These are phyloP conservation scores for Nomia melanderi DNA, from an alignment of 1,140 invertebrate genomes.

Conservation along the genomic window DNA sequence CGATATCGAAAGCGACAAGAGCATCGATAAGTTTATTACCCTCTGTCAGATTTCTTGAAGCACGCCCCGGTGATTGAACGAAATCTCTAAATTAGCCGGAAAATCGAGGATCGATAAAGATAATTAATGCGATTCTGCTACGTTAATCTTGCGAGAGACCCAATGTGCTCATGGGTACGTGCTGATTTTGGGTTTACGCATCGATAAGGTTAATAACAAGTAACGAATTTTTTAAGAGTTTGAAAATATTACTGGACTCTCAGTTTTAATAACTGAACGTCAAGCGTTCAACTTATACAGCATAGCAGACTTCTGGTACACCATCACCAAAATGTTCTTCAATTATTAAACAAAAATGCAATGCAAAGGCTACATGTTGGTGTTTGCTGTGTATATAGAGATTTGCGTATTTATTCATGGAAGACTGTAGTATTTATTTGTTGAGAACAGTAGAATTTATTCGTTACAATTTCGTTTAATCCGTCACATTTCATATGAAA, in stretches of 20 bases:
- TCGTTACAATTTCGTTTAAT: no score
- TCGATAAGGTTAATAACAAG: not conserved
- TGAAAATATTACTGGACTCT: not conserved
- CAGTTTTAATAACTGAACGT: constrained; percentile 1
- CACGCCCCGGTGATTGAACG: constrained; percentile 32
- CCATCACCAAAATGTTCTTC: no score
- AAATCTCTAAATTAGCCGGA: constrained; percentile 33
- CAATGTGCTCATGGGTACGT: not conserved
- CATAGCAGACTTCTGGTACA: no score
- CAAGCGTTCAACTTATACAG: no score
- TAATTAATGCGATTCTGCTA: constrained; percentile 11
- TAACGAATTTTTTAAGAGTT: not conserved
- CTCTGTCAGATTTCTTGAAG: constrained; percentile 38
- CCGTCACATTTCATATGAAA: no score
- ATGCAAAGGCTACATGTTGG: no score
- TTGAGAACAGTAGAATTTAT: no score
- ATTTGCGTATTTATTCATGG: no score
- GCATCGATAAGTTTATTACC: constrained; percentile 38
- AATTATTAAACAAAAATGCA: no score
- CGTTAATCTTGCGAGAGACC: not conserved
- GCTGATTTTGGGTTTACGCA: not conserved
- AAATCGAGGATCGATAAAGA: constrained; percentile 29
- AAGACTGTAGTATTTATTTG: no score
- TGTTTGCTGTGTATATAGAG: no score
- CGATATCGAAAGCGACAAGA: constrained; percentile 10